A percentile compares a stretch with the other conserved stretches of the same genome.
Evolutionary conservation across 2,888 invertebrate genomes (phyloP).

Genomic region (Entomobrya multifasciata): DNA sequence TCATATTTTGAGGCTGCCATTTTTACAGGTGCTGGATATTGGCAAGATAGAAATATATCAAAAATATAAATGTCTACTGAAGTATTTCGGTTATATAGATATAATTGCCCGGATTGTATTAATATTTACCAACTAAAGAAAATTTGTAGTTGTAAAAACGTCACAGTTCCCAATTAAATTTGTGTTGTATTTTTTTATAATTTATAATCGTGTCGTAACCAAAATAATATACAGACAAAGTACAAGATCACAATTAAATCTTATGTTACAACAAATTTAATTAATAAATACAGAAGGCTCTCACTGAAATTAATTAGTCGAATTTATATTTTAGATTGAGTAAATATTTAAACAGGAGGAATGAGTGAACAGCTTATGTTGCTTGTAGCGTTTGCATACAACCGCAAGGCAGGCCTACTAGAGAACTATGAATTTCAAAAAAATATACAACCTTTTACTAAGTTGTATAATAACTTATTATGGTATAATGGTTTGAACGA

Average conservation of each 20-base stretch:
- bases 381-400: background rate
- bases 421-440: background rate
- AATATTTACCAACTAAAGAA: conserved; percentile 46
- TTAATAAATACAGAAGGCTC: background rate
- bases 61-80: conserved; percentile 54
- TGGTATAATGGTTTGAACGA: conserved; percentile 61
- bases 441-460: background rate
- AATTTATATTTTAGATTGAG: background rate
- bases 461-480: conserved; percentile 25
- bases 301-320: background rate
- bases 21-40: conserved; percentile 13
- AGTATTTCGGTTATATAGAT: conserved; percentile 44
- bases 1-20: conserved; percentile 45
- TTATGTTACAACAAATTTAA: background rate
- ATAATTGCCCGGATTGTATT: conserved; percentile 8
- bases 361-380: background rate
- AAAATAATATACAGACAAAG: too few relatives aligned
- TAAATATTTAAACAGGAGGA: background rate
- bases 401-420: too few relatives aligned
- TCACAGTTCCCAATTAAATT: too few relatives aligned
- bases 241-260: background rate
- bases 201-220: too few relatives aligned
- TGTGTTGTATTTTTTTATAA: too few relatives aligned
- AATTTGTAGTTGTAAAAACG: conserved; percentile 56
- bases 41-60: background rate